Conservation (phyloP, 2,888 invertebrate genomes). For the Galerucella nymphaeae region DNA sequence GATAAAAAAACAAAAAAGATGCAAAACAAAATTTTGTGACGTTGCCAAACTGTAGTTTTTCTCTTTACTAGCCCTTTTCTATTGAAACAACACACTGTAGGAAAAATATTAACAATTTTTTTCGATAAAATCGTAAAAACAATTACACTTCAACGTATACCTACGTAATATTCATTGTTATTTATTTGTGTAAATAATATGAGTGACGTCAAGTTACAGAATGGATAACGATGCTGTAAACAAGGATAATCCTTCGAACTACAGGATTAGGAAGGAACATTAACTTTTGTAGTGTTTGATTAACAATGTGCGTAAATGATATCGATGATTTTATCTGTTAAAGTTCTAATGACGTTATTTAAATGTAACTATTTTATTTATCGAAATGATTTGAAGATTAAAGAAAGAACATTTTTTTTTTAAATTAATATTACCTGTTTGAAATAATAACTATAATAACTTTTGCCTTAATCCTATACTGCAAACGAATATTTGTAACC, state of each 20-base stretch:
- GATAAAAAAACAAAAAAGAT: no score
- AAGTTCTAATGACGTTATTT: slow-evolving; percentile 1
- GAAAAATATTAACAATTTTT: no score
- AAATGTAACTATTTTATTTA: no score
- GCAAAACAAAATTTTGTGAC: no score
- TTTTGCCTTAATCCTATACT: not conserved
- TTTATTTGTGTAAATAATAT: not conserved
- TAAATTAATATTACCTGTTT: no score
- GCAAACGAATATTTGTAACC: slow-evolving; percentile 46
- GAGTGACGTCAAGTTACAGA: not conserved
- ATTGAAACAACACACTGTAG: no score
- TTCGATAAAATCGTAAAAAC: not conserved
- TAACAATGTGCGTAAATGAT: slow-evolving; percentile 1
- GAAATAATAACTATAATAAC: no score
- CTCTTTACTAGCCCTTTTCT: no score
- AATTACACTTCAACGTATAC: no score
- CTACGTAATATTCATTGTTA: not conserved
- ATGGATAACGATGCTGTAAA: not conserved
- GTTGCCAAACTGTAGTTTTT: no score
- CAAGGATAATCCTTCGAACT: slow-evolving; percentile 7
- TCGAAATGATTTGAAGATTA: no score
- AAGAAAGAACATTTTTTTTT: no score
- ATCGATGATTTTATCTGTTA: slow-evolving; percentile 7
- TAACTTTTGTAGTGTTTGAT: slow-evolving; percentile 14
- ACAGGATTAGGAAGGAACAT: slow-evolving; percentile 2